Evolutionary conservation across 2,888 invertebrate genomes (phyloP).

Genomic region (Orthonevra nobilis): DNA sequence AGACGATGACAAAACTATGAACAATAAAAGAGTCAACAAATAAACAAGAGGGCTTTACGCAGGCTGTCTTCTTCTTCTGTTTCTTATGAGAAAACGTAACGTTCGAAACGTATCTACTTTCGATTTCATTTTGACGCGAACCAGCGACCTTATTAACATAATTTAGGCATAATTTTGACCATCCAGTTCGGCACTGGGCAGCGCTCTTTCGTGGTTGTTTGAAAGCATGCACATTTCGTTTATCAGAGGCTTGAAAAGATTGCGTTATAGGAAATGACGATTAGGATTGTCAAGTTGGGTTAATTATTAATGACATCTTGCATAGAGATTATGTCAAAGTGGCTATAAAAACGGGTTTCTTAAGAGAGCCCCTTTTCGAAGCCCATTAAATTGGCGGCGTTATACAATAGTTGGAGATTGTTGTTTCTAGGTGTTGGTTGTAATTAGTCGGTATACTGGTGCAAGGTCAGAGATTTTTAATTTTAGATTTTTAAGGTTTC

Average conservation of each 20-base stretch:
- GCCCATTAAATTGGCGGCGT: background rate
- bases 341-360: background rate
- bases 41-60: background rate
- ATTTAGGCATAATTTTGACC: slow-evolving; percentile 23
- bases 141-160: slow-evolving; percentile 28
- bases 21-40: background rate
- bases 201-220: background rate
- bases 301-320: slow-evolving; percentile 13
- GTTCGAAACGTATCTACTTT: slow-evolving; percentile 17
- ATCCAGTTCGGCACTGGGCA: background rate
- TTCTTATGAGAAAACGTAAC: no score
- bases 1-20: background rate
- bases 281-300: slow-evolving; percentile 1
- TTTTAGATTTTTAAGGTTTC: no score
- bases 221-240: background rate
- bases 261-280: slow-evolving; percentile 7
- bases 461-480: slow-evolving; percentile 36
- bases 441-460: slow-evolving; percentile 1
- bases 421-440: background rate
- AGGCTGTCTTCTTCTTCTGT: background rate
- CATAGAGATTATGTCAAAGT: slow-evolving; percentile 10
- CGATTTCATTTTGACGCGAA: slow-evolving; percentile 27
- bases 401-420: background rate
- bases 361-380: slow-evolving; percentile 1
- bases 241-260: background rate